Base-by-base conservation (phyloP, 1,140 invertebrate species). In the Lasioglossum baleicum region DNA sequence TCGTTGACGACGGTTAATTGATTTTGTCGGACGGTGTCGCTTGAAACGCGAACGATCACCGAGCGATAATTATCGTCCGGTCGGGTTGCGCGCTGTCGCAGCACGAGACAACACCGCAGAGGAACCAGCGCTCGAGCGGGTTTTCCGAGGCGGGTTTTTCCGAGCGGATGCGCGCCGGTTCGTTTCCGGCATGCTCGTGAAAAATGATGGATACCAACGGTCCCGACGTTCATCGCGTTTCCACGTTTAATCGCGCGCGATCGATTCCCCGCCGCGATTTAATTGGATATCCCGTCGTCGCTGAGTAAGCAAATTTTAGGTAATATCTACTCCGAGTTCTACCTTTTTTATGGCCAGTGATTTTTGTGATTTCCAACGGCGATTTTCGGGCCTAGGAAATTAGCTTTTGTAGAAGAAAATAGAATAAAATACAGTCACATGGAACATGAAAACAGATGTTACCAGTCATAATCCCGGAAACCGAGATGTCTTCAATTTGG, bases 51-150 rank as follows among this genome's bases (percentile, higher is more conserved):
- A 79, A 26, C 78, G 83, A 60, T 51, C 63, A 26, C 77, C 64
- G 51, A 15, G 15, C 78, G 83, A 82, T 84, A 85, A 85, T 85
- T 84, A 85, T 85, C 77, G 82, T 79, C 71, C 61, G 82, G 70
- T 70, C 82, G 77, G 76, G 72, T 84, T 80, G 82, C 68, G 82
- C 68, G 68, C 42, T 75, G 76, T 84, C 82, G 65, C 60, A 68
- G 67, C 61, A 69, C 77, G 74, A 68, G 26, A 70, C 53, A 58
- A 78, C 76, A 65, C 51, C 77, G 58, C 35, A 58, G 80, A 70
- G 82, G 72, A 84, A 81, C 83, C 35, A 85, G 20, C 22, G 56
- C 15, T 61, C 61, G n/a, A 63, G 61, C 53, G 61, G 60, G 53
- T 35, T 84, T 84, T 80, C 70, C 82, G 51, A 4, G 26, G 26